These are phyloP conservation scores for Pycnonotus jocosus DNA, from an alignment of 2,113 vertebrate genomes.

Conservation along the genomic window DNA sequence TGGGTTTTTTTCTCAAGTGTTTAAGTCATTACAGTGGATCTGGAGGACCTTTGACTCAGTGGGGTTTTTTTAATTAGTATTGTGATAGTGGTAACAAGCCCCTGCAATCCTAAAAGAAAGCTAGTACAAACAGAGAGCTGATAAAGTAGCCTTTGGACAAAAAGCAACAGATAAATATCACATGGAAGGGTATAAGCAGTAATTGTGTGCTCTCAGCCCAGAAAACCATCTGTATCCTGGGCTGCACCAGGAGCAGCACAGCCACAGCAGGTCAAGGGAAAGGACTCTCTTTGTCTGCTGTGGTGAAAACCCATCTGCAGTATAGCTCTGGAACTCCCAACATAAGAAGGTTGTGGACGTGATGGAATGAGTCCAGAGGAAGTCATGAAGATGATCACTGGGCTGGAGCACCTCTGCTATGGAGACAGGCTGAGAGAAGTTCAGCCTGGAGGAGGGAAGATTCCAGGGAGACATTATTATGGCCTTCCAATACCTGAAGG, in stretches of 20 bases:
- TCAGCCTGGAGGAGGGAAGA: neutral
- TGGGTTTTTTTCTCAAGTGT: neutral
- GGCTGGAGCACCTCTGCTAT: neutral
- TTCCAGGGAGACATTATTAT: neutral
- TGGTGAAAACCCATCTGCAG: neutral
- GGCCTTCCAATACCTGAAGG: neutral
- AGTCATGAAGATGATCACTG: neutral
- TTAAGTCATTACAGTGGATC: neutral
- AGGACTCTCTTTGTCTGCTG: neutral
- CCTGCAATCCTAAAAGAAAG: neutral
- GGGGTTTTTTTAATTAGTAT: rapidly evolving
- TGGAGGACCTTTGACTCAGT: neutral
- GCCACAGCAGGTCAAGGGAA: neutral
- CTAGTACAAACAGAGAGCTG: neutral
- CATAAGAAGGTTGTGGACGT: rapidly evolving
- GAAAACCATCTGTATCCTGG: neutral
- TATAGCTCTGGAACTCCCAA: neutral
- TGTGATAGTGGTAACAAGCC: neutral
- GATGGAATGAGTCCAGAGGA: neutral
- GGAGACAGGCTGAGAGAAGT: neutral
- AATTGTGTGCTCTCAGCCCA: no score
- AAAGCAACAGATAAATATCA: neutral
- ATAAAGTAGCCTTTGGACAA: neutral
- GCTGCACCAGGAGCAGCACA: neutral
- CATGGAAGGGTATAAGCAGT: neutral